A percentile compares a stretch with the other conserved stretches of the same genome.
Conservation (phyloP, 1,140 invertebrate species). For the Triops cancriformis region DNA sequence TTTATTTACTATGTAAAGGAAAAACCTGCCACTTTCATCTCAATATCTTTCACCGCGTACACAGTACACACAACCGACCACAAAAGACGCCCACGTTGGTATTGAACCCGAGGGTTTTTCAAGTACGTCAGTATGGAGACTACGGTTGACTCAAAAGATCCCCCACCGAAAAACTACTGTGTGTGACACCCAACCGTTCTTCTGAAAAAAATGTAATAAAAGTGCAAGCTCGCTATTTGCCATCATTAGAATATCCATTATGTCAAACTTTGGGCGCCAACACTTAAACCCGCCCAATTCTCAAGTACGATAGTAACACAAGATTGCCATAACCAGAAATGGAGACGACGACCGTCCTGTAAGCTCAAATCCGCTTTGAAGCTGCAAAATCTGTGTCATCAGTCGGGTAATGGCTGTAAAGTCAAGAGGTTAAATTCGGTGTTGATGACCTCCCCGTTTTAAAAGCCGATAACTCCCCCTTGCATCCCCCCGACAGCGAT, state of each 20-base stretch:
- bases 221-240: neutral
- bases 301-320: too few species aligned
- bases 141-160: neutral
- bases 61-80: neutral
- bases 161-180: neutral
- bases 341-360: neutral
- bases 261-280: too few species aligned
- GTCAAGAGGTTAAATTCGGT: neutral
- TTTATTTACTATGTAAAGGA: neutral
- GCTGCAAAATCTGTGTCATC: neutral
- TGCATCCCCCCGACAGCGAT: neutral
- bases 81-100: neutral
- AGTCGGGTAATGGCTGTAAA: neutral
- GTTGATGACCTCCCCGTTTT: neutral
- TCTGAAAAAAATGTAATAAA: neutral
- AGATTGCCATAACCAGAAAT: too few species aligned
- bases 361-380: neutral
- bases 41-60: neutral
- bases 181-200: neutral
- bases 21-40: neutral
- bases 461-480: neutral
- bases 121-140: neutral
- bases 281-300: too few species aligned
- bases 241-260: neutral
- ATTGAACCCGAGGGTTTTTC: neutral